Base-by-base conservation (phyloP, 2,888 invertebrate species). In the Drosophila austrosaltans region DNA sequence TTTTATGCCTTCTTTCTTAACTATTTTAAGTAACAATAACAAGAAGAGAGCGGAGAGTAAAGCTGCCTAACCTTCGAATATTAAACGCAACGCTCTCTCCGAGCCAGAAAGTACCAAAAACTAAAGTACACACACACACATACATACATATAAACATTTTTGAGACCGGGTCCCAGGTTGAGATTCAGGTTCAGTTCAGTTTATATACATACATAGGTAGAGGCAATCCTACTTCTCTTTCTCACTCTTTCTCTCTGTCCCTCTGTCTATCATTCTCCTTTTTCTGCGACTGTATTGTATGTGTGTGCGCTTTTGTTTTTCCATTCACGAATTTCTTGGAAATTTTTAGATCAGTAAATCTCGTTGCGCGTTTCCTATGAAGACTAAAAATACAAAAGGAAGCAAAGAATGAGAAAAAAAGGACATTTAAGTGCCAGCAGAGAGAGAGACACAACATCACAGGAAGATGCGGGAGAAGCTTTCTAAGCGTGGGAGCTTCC, bases 281-380 rank as follows among this genome's bases (percentile, higher is more conserved):
- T 57, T 57, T 57, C 73, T 54, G 70, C 54, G 53, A 53, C 8
- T 36, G 66, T 66, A 70, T 20, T 20, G 68, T 79, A 75, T 63
- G 53, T 78, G 73, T 82, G 75, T 82, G 81, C 85, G 87, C 85
- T 85, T 85, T 89, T 87, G 89, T 89, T 87, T 85, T 83, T 79
- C 87, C 85, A 89, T 85, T 85, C 89, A 86, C 84, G 73, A 76
- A 88, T 80, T 87, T 87, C 87, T 73, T 57, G 85, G 87, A 87
- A 87, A 85, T 85, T 85, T 89, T 81, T 81, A 82, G 87, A 89
- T 87, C 87, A 84, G 78, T 89, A 87, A 87, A 87, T 89, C 85
- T 89, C 72, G 66, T 66, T 60, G 82, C 48, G 67, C 66, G 67
- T 79, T 87, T 84, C 76, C 85, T 84, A 84, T 82, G 76, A 82